Base-by-base conservation (phyloP, 1,140 invertebrate genomes). In the Saccostrea glomerata region DNA sequence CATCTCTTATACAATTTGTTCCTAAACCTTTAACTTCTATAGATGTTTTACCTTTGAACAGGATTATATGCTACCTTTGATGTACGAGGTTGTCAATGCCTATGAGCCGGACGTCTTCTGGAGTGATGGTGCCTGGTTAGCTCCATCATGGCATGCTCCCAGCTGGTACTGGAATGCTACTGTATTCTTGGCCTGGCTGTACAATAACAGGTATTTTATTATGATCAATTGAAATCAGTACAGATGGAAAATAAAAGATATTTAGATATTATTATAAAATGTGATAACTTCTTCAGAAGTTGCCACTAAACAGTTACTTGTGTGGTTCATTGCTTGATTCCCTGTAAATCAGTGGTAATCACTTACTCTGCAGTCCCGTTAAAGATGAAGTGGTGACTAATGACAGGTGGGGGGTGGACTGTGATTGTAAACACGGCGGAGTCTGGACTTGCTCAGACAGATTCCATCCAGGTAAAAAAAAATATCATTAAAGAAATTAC, bases 61-160 rank as follows among this genome's bases (percentile, higher is more conserved):
- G 89, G 87, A 54, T 95, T 96, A 89, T 93, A 77, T 95, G 0
- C 89, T 95, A 85, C 95, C 95, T 9, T 96, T 96, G 90, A 91
- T 96, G 84, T 94, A 95, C 86, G 96, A 96, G 90, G 89, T 96
- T 89, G 96, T 97, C 0, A 95, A 97, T 54, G 95, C 95, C 70
- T 99, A 99, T 93, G 94, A 97, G 88, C 98, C 98, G 0, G 97
- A 98, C 86, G 95, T 99, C 0, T 94, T 99, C n/a, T 99, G 98
- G 98, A 98, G 98, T 0, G 98, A 99, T 95, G 98, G 98, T 6
- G 96, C 96, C 36, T 90, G 88, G 90, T 82, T 89, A 3, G 90
- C 91, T 20, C 58, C 58, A 17, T 63, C 58, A 63, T 63, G 58
- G 58, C 17, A 63, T 17, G 58, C 58, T 9, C 20, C 60, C 13